phyloP scores from a whole-genome alignment of 64 coral and sea anemone genomes.

The Stichodactyla mertensii region DNA sequence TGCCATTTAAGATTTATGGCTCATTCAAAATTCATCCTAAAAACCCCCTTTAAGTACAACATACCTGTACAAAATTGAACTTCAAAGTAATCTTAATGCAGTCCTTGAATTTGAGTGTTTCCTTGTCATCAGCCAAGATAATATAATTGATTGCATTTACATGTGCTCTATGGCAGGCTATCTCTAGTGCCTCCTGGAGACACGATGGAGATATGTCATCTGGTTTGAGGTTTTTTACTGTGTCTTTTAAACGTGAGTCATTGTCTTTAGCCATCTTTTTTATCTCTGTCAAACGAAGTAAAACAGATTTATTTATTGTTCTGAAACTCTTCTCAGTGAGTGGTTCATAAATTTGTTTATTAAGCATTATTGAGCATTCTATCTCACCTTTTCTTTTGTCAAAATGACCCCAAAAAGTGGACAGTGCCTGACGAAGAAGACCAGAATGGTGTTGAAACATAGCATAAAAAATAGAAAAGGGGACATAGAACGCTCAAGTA shows the following conservation, averaged over 20 bases:
- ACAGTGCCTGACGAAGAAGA: too few relatives aligned
- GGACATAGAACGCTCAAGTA: too few relatives aligned
- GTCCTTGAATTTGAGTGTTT: slow-evolving; percentile 38
- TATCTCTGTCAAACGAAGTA: slow-evolving; percentile 49
- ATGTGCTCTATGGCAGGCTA: slow-evolving; percentile 58
- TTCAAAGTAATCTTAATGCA: slow-evolving; percentile 61
- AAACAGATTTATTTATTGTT: neutral
- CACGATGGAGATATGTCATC: slow-evolving; percentile 50
- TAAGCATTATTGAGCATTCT: too few relatives aligned
- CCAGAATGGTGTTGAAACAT: too few relatives aligned
- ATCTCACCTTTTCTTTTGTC: too few relatives aligned
- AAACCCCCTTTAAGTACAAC: neutral
- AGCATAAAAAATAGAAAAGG: too few relatives aligned
- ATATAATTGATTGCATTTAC: slow-evolving; percentile 74
- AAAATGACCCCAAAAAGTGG: too few relatives aligned
- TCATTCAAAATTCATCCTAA: too few relatives aligned
- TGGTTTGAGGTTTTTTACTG: slow-evolving; percentile 40
- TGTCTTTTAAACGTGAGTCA: slow-evolving; percentile 39
- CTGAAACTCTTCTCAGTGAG: neutral
- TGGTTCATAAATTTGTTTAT: too few relatives aligned
- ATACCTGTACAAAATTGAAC: slow-evolving; percentile 33
- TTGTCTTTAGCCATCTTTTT: slow-evolving; percentile 71
- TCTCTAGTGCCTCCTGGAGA: slow-evolving; percentile 67
- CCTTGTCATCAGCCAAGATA: slow-evolving; percentile 50
- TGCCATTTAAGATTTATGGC: too few relatives aligned